Evolutionary conservation across 1,140 invertebrate species (phyloP).

Genomic region (Apis cerana): DNA sequence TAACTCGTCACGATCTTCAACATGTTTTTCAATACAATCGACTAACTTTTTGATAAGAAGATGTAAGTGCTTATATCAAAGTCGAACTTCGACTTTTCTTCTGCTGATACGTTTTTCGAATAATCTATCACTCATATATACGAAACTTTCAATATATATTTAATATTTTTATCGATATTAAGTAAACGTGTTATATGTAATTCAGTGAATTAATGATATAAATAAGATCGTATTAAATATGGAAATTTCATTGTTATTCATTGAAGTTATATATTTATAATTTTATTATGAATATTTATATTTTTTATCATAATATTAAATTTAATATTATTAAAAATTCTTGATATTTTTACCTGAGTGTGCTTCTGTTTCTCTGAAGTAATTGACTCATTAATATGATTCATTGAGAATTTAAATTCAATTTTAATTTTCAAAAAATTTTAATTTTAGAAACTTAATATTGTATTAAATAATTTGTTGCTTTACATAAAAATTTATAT

Average conservation of each 20-base stretch:
- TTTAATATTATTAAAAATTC: background rate
- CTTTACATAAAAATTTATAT: background rate
- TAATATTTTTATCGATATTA: background rate
- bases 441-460: too few relatives aligned
- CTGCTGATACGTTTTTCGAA: background rate
- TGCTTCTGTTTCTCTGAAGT: background rate
- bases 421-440: too few relatives aligned
- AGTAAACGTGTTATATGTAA: background rate
- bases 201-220: background rate
- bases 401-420: background rate
- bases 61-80: slow-evolving; percentile 20
- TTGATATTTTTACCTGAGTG: background rate
- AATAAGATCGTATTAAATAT: background rate
- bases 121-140: background rate
- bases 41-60: slow-evolving; percentile 21
- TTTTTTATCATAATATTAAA: too few relatives aligned
- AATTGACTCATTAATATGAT: slow-evolving; percentile 28
- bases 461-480: background rate
- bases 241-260: background rate
- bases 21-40: background rate
- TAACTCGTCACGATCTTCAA: background rate
- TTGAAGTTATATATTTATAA: background rate
- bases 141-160: background rate
- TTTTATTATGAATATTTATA: background rate
- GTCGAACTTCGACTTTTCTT: slow-evolving; percentile 41